Percentiles rank a stretch among this genome's conserved stretches.
phyloP scores from a whole-genome alignment of 2,797 vertebrate genomes.

The Synanceia verrucosa region DNA sequence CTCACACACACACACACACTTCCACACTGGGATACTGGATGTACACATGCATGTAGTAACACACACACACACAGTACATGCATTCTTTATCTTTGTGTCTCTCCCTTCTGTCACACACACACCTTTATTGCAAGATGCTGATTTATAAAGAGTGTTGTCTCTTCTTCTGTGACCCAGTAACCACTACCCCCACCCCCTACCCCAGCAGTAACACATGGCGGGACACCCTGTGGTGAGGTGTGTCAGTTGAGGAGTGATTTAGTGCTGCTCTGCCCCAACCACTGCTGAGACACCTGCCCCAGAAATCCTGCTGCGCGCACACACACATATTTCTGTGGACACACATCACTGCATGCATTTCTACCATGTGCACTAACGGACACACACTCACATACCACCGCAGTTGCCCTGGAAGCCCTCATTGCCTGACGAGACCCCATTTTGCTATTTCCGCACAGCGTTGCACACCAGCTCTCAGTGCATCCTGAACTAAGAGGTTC shows the following conservation, averaged over 20 bases:
- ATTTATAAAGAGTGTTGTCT: slow-evolving; percentile 73
- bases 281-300: slow-evolving; percentile 82
- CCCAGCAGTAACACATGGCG: slow-evolving; percentile 82
- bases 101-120: background rate
- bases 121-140: slow-evolving; percentile 64
- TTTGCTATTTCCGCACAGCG: slow-evolving; percentile 28
- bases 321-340: slow-evolving; percentile 12
- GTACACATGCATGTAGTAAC: background rate
- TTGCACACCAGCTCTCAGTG: slow-evolving; percentile 16
- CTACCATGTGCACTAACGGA: slow-evolving; percentile 19
- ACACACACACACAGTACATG: slow-evolving; percentile 27
- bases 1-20: slow-evolving; percentile 27
- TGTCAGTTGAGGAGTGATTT: slow-evolving; percentile 84
- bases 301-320: slow-evolving; percentile 71
- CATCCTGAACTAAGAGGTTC: slow-evolving; percentile 30
- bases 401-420: slow-evolving; percentile 24
- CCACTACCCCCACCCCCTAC: slow-evolving; percentile 23
- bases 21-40: background rate
- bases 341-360: slow-evolving; percentile 30
- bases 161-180: slow-evolving; percentile 61
- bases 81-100: slow-evolving; percentile 22
- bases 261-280: slow-evolving; percentile 69
- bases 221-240: slow-evolving; percentile 80
- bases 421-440: slow-evolving; percentile 24
- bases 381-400: slow-evolving; percentile 40